These are phyloP conservation scores for Balearica regulorum DNA, from an alignment of 2,797 vertebrate species.

Conservation along the genomic window DNA sequence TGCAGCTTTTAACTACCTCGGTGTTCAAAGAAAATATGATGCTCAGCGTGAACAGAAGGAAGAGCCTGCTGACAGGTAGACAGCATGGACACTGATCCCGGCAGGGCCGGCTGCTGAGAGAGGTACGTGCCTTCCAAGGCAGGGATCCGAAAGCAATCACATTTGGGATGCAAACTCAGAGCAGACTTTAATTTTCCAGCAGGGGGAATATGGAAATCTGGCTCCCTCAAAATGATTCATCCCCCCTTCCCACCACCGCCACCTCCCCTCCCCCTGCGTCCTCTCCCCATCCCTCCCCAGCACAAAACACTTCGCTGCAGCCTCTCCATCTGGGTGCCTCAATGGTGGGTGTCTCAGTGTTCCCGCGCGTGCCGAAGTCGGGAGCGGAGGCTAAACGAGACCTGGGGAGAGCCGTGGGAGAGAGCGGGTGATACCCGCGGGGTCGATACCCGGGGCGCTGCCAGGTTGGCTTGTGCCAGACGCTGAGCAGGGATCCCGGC, in stretches of 20 bases:
- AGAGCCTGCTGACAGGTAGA: conserved; percentile 34
- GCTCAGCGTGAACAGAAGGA: conserved; percentile 54
- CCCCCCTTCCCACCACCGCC: not conserved
- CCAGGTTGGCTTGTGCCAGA: not conserved
- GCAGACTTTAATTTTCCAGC: conserved; percentile 21
- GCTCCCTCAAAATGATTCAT: not conserved
- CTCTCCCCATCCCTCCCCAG: not conserved
- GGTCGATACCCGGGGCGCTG: not conserved
- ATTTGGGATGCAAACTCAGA: conserved; percentile 33
- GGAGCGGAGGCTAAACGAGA: not conserved
- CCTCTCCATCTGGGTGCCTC: not conserved
- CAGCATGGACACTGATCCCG: conserved; percentile 20
- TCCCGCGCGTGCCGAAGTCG: fast-evolving
- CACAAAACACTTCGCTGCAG: not conserved
- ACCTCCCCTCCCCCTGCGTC: not conserved
- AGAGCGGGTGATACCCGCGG: not conserved
- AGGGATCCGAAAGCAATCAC: not conserved
- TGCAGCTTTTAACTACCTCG: conserved; percentile 13
- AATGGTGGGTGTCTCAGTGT: not conserved
- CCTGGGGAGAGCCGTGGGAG: not conserved
- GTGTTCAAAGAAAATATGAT: conserved; percentile 10
- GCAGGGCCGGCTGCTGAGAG: conserved; percentile 50
- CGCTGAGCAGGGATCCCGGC: not conserved
- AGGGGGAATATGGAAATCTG: conserved; percentile 21
- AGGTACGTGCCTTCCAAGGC: conserved; percentile 56